Percentiles rank a stretch among this genome's conserved stretches.
phyloP scores from a whole-genome alignment of 2,888 invertebrate species.

The Drosophila suboccidentalis region DNA sequence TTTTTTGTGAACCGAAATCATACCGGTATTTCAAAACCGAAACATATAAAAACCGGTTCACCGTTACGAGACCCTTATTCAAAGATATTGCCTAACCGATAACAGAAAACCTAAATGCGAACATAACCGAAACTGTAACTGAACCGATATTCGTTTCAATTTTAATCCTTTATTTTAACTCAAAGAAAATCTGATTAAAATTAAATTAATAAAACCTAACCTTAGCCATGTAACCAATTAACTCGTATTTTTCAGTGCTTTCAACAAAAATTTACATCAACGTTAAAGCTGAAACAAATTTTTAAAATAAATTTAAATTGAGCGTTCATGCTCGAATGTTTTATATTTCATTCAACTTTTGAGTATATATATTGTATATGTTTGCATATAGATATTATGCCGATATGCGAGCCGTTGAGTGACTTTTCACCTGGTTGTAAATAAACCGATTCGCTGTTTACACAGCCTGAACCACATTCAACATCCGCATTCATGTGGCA shows the following conservation, averaged over 20 bases:
- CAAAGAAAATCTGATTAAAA: slow-evolving; percentile 4
- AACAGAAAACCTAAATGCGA: too few relatives aligned
- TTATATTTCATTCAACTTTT: slow-evolving; percentile 8
- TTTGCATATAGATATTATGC: not conserved
- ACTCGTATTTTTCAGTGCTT: not conserved
- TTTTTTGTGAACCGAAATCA: too few relatives aligned
- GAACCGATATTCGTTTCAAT: too few relatives aligned
- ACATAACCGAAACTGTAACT: too few relatives aligned
- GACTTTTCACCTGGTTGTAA: slow-evolving; percentile 27
- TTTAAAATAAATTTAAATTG: not conserved
- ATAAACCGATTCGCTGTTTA: slow-evolving; percentile 22
- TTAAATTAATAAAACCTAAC: not conserved
- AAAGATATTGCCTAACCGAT: too few relatives aligned
- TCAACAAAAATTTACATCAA: not conserved
- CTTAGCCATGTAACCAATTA: not conserved
- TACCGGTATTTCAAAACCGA: too few relatives aligned
- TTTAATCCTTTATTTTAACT: too few relatives aligned
- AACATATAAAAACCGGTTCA: too few relatives aligned
- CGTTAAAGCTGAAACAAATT: not conserved
- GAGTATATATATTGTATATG: not conserved
- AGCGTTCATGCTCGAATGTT: not conserved
- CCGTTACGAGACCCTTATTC: too few relatives aligned
- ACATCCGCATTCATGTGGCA: slow-evolving; percentile 28
- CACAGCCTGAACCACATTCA: slow-evolving; percentile 25
- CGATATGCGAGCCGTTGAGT: slow-evolving; percentile 3